Evolutionary conservation across 2,888 invertebrate species (phyloP).

Genomic region (Drosophila helvetica): DNA sequence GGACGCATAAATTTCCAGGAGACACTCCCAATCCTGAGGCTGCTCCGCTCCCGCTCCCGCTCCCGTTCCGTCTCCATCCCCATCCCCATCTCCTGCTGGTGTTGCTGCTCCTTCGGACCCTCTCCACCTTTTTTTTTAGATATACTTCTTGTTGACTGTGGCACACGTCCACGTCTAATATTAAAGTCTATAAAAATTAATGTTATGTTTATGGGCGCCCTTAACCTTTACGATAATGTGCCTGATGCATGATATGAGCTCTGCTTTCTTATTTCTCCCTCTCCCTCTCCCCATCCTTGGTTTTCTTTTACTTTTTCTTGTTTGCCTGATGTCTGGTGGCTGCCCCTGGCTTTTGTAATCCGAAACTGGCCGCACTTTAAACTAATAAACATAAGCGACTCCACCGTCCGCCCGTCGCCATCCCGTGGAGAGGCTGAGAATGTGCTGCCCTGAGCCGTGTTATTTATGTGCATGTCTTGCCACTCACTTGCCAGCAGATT

Average conservation of each 20-base stretch:
- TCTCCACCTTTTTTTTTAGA: not conserved
- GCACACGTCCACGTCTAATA: slow-evolving; percentile 54
- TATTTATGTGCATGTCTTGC: slow-evolving; percentile 66
- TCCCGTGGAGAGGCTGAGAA: slow-evolving; percentile 1
- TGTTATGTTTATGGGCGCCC: slow-evolving; percentile 74
- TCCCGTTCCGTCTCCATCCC: slow-evolving; percentile 10
- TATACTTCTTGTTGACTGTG: slow-evolving; percentile 10
- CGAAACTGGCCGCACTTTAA: slow-evolving; percentile 40
- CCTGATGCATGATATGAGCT: slow-evolving; percentile 70
- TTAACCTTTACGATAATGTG: slow-evolving; percentile 78
- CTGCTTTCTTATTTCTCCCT: slow-evolving; percentile 30
- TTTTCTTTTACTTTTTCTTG: slow-evolving; percentile 8
- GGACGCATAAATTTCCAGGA: slow-evolving; percentile 48
- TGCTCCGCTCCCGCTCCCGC: not conserved
- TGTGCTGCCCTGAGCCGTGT: slow-evolving; percentile 20
- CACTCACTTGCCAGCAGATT: slow-evolving; percentile 94
- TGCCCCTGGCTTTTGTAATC: slow-evolving; percentile 43
- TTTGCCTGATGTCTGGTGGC: slow-evolving; percentile 20
- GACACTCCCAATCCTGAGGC: slow-evolving; percentile 30
- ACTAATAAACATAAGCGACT: slow-evolving; percentile 65
- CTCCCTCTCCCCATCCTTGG: not conserved
- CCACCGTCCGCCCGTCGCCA: slow-evolving; percentile 8
- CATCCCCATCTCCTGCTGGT: not conserved
- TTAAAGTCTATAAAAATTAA: slow-evolving; percentile 72
- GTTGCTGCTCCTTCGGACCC: not conserved